Percentiles rank a stretch among this genome's conserved stretches.
Conservation (phyloP, 2,797 vertebrate species). For the Melopsittacus undulatus region DNA sequence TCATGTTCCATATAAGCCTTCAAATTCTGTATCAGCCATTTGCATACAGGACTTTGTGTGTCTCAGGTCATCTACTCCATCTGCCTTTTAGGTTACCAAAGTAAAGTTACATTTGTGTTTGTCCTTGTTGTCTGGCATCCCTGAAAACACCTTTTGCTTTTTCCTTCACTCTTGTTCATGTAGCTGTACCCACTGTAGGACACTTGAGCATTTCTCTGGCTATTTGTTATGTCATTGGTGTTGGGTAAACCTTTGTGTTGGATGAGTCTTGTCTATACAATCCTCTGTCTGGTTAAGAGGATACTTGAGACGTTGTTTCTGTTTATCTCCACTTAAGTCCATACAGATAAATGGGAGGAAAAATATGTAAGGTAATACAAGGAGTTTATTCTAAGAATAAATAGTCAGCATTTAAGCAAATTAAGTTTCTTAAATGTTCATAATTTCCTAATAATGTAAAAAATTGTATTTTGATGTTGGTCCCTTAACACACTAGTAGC, state of each 20-base stretch:
- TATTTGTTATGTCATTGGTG: neutral
- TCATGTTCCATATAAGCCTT: neutral
- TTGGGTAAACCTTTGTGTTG: neutral
- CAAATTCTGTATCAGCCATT: neutral
- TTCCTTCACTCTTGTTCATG: neutral
- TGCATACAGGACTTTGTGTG: neutral
- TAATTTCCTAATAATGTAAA: neutral
- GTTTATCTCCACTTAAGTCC: neutral
- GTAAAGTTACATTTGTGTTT: neutral
- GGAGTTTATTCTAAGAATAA: neutral
- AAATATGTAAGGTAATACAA: neutral
- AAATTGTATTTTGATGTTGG: neutral
- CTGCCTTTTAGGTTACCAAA: neutral
- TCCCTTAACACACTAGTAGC: neutral
- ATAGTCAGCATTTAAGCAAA: neutral
- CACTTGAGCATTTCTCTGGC: neutral
- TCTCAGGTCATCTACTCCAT: neutral
- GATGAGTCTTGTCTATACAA: neutral
- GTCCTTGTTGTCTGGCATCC: neutral
- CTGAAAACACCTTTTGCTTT: accelerated
- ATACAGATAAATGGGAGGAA: neutral
- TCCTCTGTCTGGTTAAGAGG: neutral
- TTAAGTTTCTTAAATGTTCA: neutral
- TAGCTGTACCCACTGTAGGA: neutral
- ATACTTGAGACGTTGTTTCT: neutral